Percentiles rank a stretch among this genome's conserved stretches.
phyloP scores from a whole-genome alignment of 2,888 invertebrate species.

The Luperina testacea region DNA sequence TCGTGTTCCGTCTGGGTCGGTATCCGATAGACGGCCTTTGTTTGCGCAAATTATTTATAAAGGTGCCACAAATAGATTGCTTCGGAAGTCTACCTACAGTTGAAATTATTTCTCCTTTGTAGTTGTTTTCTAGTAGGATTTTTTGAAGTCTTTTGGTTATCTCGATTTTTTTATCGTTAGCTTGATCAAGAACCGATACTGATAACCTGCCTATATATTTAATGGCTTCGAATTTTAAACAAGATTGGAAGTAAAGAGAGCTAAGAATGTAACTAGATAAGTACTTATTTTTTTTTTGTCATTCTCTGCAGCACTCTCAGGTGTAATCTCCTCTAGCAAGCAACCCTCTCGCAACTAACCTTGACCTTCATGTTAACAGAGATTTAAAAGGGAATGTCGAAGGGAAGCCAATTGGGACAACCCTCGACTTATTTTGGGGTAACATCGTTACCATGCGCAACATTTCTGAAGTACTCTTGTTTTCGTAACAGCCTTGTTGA shows the following conservation, averaged over 20 bases:
- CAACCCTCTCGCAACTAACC: background rate
- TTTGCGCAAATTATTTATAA: background rate
- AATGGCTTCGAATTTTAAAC: background rate
- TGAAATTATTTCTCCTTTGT: background rate
- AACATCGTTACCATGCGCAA: background rate
- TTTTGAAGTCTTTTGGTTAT: background rate
- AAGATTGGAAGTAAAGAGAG: background rate
- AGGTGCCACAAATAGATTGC: background rate
- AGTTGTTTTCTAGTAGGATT: background rate
- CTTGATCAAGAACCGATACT: background rate
- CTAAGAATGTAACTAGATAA: background rate
- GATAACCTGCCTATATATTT: background rate
- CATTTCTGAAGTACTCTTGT: background rate
- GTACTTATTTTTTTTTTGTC: too few species aligned
- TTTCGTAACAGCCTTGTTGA: background rate
- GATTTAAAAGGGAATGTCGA: background rate
- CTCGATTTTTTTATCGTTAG: background rate
- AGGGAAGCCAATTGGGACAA: background rate
- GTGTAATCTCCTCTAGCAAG: background rate
- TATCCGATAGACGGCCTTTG: background rate
- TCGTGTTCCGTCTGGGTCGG: background rate
- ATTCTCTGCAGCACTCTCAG: background rate
- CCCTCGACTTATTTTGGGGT: constrained; percentile 5
- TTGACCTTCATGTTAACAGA: constrained; percentile 14
- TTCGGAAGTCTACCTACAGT: background rate